A percentile compares a stretch with the other conserved stretches of the same genome.
phyloP scores from a whole-genome alignment of 2,797 vertebrate genomes.

The Scyliorhinus canicula region DNA sequence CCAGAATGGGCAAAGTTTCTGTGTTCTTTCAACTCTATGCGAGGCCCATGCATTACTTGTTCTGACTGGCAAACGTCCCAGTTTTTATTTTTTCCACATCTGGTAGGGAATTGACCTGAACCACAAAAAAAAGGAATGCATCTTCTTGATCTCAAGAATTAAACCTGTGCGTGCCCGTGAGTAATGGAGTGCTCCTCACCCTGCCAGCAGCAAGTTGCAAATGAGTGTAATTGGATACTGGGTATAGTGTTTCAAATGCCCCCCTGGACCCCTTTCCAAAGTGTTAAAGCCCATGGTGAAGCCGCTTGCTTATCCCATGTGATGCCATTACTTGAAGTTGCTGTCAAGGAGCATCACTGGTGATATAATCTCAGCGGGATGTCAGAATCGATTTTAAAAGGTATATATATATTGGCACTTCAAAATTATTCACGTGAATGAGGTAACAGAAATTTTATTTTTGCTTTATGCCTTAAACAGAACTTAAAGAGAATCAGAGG shows the following conservation, averaged over 20 bases:
- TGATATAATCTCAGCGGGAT: background rate
- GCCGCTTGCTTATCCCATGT: background rate
- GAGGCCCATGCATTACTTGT: background rate
- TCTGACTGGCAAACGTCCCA: background rate
- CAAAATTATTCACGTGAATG: background rate
- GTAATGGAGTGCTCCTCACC: background rate
- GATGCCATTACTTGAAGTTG: background rate
- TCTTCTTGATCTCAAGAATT: background rate
- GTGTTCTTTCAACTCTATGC: background rate
- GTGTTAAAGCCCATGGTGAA: background rate
- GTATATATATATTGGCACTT: background rate
- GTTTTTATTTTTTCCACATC: background rate
- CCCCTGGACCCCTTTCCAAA: background rate
- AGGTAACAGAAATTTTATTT: background rate
- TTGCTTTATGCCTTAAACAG: background rate
- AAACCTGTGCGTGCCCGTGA: background rate
- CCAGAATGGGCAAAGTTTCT: background rate
- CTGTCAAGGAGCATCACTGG: background rate
- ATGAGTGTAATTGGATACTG: background rate
- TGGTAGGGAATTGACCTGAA: background rate
- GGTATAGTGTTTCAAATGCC: background rate
- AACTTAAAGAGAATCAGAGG: background rate
- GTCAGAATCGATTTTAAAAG: background rate
- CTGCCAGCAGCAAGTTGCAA: background rate
- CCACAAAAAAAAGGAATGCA: constrained; percentile 1